A percentile compares a stretch with the other conserved stretches of the same genome.
Evolutionary conservation across 2,113 vertebrate species (phyloP).

Genomic region (Zapornia atra): DNA sequence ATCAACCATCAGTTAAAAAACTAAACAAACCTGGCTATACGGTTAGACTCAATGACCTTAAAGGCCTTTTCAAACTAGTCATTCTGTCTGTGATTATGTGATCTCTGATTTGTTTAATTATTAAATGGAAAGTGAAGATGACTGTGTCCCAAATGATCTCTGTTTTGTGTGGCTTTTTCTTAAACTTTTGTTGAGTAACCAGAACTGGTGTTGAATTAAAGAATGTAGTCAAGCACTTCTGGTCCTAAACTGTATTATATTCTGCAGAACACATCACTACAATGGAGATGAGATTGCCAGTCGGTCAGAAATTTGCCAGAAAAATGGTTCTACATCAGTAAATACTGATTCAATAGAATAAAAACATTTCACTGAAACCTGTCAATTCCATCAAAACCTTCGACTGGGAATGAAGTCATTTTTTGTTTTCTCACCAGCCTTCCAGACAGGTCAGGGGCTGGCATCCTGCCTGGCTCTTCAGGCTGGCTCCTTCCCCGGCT

Average conservation of each 20-base stretch:
- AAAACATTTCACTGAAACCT: neutral
- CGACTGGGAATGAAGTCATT: neutral
- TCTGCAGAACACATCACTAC: neutral
- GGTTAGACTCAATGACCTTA: no score
- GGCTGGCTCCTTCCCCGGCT: neutral
- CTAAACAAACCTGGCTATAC: neutral
- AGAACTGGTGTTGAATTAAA: neutral
- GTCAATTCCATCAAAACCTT: neutral
- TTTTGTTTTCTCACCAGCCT: neutral
- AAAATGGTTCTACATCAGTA: neutral
- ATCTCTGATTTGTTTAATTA: neutral
- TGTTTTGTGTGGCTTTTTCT: neutral
- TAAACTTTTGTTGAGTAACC: neutral
- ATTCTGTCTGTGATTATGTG: no score
- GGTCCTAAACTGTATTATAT: neutral
- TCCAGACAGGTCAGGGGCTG: neutral
- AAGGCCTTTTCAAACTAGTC: no score
- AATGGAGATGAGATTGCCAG: neutral
- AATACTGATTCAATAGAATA: neutral
- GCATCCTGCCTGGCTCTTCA: neutral
- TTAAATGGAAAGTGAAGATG: neutral
- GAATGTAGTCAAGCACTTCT: neutral
- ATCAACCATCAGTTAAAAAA: neutral
- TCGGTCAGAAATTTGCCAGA: neutral
- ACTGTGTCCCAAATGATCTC: neutral